Evolutionary conservation across 2,888 invertebrate species (phyloP).

Genomic region (Tubiluchus corallicola): DNA sequence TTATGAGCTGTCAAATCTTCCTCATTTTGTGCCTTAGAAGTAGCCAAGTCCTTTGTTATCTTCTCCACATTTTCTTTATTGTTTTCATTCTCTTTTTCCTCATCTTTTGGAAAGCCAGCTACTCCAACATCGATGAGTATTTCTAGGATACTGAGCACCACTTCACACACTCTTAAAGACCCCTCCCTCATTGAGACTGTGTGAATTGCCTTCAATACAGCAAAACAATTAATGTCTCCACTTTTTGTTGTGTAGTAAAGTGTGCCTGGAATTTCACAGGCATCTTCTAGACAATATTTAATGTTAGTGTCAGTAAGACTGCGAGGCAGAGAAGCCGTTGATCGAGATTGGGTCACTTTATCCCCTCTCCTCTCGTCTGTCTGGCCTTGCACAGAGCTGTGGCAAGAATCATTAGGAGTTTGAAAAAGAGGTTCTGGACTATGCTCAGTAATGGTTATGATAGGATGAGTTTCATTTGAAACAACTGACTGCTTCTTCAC

Average conservation of each 20-base stretch:
- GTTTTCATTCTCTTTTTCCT: conserved; percentile 13
- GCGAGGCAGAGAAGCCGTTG: conserved; percentile 27
- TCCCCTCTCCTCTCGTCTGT: conserved; percentile 38
- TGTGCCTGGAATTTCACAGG: conserved; percentile 10
- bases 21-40: conserved; percentile 7
- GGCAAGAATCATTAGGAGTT: background rate
- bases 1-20: conserved; percentile 39
- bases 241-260: conserved; percentile 75
- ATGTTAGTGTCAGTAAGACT: conserved; percentile 85
- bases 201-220: conserved; percentile 68
- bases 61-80: conserved; percentile 17
- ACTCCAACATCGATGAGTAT: conserved; percentile 76
- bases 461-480: conserved; percentile 51
- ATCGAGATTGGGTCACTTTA: conserved; percentile 27
- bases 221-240: conserved; percentile 78
- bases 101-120: conserved; percentile 17
- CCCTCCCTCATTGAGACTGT: conserved; percentile 66
- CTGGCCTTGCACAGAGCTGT: conserved; percentile 30
- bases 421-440: conserved; percentile 66
- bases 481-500: conserved; percentile 1
- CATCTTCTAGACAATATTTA: conserved; percentile 14
- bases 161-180: conserved; percentile 73
- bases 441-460: conserved; percentile 90
- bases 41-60: conserved; percentile 30
- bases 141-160: conserved; percentile 75